Percentiles rank a stretch among this genome's conserved stretches.
These are phyloP conservation scores for Ormyrus thymus DNA, from an alignment of 2,888 invertebrate genomes.

Conservation along the genomic window DNA sequence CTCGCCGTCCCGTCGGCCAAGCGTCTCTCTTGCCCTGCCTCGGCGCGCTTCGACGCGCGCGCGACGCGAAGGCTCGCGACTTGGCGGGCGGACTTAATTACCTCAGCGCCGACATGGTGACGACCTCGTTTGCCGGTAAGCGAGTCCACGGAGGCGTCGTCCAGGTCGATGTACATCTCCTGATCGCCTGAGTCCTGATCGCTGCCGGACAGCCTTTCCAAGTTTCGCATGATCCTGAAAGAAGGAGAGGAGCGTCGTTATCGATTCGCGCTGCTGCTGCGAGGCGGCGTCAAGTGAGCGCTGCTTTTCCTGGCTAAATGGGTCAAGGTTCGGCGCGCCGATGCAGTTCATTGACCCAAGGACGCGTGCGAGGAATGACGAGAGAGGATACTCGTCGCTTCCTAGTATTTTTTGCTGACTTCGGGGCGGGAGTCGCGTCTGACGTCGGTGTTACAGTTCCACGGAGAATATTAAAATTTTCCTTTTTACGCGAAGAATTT, in stretches of 20 bases:
- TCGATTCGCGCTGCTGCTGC: no score
- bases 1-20: no score
- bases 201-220: constrained; percentile 73
- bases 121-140: constrained; percentile 73
- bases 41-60: no score
- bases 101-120: constrained; percentile 70
- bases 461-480: no score
- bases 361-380: background rate
- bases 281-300: constrained; percentile 7
- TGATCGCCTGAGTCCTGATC: constrained; percentile 73
- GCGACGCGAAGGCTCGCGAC: background rate
- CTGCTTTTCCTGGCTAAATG: constrained; percentile 27
- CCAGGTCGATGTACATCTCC: constrained; percentile 75
- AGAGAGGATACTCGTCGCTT: constrained; percentile 9
- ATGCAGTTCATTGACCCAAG: constrained; percentile 54
- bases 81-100: no score
- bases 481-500: no score
- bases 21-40: no score
- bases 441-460: no score
- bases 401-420: constrained; percentile 15
- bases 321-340: constrained; percentile 55
- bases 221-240: constrained; percentile 72
- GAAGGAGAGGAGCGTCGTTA: constrained; percentile 10
- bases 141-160: constrained; percentile 74
- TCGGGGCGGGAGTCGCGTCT: no score